These are phyloP conservation scores for Parotocinclus haroldoi DNA, from an alignment of 2,797 vertebrate species.

Conservation along the genomic window DNA sequence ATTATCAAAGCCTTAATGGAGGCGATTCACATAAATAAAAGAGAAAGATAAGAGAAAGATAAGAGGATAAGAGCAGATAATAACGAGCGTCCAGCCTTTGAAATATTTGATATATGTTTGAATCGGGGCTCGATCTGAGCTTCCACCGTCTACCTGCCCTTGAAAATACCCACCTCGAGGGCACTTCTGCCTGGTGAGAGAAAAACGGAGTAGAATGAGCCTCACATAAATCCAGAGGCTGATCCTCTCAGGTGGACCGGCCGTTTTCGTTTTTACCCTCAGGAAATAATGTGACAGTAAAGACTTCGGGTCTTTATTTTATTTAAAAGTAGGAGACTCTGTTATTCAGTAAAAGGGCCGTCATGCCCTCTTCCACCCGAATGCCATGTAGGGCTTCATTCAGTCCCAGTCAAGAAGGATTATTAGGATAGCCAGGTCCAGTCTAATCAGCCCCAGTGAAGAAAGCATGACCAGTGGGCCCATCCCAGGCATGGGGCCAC, in stretches of 20 bases:
- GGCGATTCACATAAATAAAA: no score
- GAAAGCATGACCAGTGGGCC: no score
- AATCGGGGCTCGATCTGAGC: no score
- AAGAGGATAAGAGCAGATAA: no score
- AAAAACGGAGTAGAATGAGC: slow-evolving; percentile 12
- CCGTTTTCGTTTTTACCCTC: slow-evolving; percentile 24
- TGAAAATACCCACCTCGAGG: slow-evolving; percentile 19
- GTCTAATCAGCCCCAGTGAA: background rate
- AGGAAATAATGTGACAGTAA: slow-evolving; percentile 20
- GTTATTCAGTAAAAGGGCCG: slow-evolving; percentile 21
- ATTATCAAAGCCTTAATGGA: no score
- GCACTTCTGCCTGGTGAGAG: slow-evolving; percentile 9
- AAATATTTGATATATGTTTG: no score
- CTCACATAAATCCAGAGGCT: slow-evolving; percentile 17
- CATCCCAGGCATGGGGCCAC: background rate
- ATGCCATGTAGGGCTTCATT: background rate
- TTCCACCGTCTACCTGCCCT: background rate
- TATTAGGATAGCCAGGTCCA: background rate
- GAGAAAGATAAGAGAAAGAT: no score
- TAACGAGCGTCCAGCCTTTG: no score
- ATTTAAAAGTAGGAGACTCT: background rate
- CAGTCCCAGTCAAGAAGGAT: no score
- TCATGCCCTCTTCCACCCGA: slow-evolving; percentile 9
- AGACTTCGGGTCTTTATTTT: slow-evolving; percentile 17
- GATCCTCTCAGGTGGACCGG: slow-evolving; percentile 17